Conservation (phyloP, 1,140 invertebrate species). For the Drosophila leontia region DNA sequence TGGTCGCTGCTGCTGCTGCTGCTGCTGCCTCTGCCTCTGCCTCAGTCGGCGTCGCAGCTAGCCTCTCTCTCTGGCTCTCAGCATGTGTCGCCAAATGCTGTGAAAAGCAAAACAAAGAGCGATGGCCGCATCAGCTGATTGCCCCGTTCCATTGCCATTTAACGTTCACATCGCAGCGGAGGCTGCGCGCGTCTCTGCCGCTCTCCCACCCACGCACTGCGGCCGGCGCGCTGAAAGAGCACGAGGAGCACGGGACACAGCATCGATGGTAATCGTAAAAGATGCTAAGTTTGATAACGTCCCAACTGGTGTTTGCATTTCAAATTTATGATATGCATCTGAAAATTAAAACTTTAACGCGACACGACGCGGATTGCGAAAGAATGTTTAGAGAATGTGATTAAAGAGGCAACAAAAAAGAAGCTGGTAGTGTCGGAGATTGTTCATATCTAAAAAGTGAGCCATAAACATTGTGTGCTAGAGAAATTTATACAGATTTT, state of each 20-base stretch:
- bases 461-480: not conserved
- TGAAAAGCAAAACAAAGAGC: constrained; percentile 59
- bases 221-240: constrained; percentile 7
- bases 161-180: constrained; percentile 36
- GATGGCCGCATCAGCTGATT: constrained; percentile 61
- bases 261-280: constrained; percentile 27
- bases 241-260: not conserved
- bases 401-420: constrained; percentile 1
- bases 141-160: constrained; percentile 42
- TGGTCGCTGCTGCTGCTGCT: constrained; percentile 27
- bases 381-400: not conserved
- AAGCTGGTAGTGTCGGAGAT: not conserved
- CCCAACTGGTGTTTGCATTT: constrained; percentile 33
- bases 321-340: constrained; percentile 47
- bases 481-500: not conserved
- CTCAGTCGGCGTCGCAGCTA: constrained; percentile 25
- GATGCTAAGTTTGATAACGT: constrained; percentile 31
- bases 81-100: constrained; percentile 32
- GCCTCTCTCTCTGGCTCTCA: constrained; percentile 19
- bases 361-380: not conserved
- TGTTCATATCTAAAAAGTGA: not conserved
- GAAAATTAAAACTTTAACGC: constrained; percentile 27
- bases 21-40: constrained; percentile 8
- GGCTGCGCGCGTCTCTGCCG: constrained; percentile 41
- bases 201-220: constrained; percentile 28